Base-by-base conservation (phyloP, 2,797 vertebrate genomes). In the Helicolenus hilgendorfi region DNA sequence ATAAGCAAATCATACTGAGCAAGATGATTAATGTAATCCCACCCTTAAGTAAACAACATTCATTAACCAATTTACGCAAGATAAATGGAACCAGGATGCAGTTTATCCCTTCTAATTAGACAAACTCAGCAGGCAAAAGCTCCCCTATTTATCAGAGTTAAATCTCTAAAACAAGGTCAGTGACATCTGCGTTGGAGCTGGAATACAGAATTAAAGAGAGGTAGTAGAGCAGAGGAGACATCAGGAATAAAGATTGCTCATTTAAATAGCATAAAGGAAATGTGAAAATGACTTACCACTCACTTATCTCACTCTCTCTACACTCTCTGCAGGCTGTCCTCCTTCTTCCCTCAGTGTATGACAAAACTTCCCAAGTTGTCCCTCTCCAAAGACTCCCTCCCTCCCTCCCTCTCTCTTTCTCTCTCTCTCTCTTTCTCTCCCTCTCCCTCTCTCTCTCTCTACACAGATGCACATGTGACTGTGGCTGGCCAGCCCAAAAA, bases 281-380 rank as follows among this genome's bases (percentile, higher is more conserved):
- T 5, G 41, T 41, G 10, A 67, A 90, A 86, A 85, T 27, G 11
- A 94, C 95, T 95, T 91, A 96, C 96, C 95, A 63, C 71, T 90
- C 75, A 92, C 84, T 96, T 86, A 63, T 90, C 38, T 76, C 77
- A 77, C 81, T 62, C 76, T 81, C 55, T 81, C 55, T 84, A 29
- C 72, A 14, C 83, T 92, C 81, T 80, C 59, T 77, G 69, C 53
- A 9, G 33, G 22, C 77, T 70, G 78, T 80, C 72, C 49, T 55
- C 85, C 86, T 65, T 83, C 83, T 90, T 84, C 67, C 64, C 77
- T 90, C 85, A 74, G 88, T 81, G 67, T 89, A 68, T 85, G 87
- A 84, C 83, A 86, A 91, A 95, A 96, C 93, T 96, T 95, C 85
- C 72, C 59, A 90, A 94, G 83, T 83, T 92, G 86, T 79, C 91